phyloP scores from a whole-genome alignment of 2,797 vertebrate species.

The Ctenosaura bakeri region DNA sequence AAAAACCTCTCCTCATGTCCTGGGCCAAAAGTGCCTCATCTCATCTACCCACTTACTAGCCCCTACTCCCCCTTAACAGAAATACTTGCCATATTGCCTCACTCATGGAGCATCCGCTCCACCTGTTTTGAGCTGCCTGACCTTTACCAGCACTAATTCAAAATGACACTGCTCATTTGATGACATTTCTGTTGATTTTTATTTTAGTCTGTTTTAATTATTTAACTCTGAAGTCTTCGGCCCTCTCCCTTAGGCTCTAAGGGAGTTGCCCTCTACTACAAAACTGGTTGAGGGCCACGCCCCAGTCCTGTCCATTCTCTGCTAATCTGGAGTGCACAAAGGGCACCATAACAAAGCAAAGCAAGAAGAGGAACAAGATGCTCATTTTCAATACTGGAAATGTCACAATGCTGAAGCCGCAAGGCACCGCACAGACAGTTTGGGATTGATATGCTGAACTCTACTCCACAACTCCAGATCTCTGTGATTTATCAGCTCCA shows the following conservation, averaged over 20 bases:
- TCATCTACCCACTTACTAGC: not conserved
- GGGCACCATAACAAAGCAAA: not conserved
- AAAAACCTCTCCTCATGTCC: not conserved
- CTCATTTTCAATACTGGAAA: not conserved
- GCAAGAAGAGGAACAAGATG: not conserved
- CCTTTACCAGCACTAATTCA: constrained; percentile 74
- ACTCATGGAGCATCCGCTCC: constrained; percentile 48
- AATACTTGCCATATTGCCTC: constrained; percentile 14
- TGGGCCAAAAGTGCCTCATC: not conserved
- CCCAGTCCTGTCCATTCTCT: not conserved
- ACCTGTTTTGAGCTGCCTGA: constrained; percentile 71
- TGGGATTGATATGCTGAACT: not conserved
- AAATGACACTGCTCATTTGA: constrained; percentile 75
- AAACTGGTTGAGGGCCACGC: constrained; percentile 7
- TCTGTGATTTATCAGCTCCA: not conserved
- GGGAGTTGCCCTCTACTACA: not conserved
- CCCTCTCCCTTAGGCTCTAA: constrained; percentile 48
- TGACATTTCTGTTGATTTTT: constrained; percentile 79
- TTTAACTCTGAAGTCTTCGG: constrained; percentile 63
- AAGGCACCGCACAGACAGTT: not conserved
- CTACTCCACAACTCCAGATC: not conserved
- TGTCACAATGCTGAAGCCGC: not conserved
- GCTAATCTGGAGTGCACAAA: not conserved
- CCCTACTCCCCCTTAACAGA: constrained; percentile 27
- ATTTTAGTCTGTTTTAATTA: constrained; percentile 76